phyloP scores from a whole-genome alignment of 1,140 invertebrate species.

The Zaprionus vittiger region DNA sequence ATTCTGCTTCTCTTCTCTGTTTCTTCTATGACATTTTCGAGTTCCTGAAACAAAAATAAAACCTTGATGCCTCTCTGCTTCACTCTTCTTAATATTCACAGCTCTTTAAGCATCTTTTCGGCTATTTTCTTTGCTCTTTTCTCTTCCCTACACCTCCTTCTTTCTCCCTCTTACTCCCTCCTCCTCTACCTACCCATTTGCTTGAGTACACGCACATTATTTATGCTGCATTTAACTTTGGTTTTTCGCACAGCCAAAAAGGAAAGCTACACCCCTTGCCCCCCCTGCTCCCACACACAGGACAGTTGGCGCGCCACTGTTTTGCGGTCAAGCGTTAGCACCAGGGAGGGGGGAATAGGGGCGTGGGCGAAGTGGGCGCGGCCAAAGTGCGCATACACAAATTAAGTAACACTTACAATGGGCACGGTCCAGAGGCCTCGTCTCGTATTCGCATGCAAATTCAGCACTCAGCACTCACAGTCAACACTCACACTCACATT shows the following conservation, averaged over 20 bases:
- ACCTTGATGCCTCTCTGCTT: too few species aligned
- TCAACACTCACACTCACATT: background rate
- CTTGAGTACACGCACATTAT: slow-evolving; percentile 67
- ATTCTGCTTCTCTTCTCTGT: too few species aligned
- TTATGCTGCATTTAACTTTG: slow-evolving; percentile 83
- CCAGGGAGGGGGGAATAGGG: slow-evolving; percentile 31
- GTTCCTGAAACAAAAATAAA: too few species aligned
- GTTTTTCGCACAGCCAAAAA: slow-evolving; percentile 60
- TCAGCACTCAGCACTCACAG: background rate
- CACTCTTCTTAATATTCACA: background rate
- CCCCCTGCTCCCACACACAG: background rate
- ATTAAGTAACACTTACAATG: slow-evolving; percentile 82
- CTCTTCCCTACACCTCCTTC: too few species aligned
- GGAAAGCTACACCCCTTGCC: slow-evolving; percentile 12
- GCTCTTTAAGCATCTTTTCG: background rate
- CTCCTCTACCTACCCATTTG: background rate
- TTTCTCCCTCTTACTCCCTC: background rate
- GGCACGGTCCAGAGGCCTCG: slow-evolving; percentile 1
- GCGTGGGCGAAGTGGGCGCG: slow-evolving; percentile 13
- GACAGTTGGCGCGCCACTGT: slow-evolving; percentile 55
- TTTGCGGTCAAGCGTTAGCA: slow-evolving; percentile 63
- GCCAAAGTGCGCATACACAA: slow-evolving; percentile 55
- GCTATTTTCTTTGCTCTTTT: background rate
- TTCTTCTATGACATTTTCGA: too few species aligned
- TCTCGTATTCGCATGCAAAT: background rate